A percentile compares a stretch with the other conserved stretches of the same genome.
Conservation (phyloP, 2,888 invertebrate species). For the Cremastinae sp. region DNA sequence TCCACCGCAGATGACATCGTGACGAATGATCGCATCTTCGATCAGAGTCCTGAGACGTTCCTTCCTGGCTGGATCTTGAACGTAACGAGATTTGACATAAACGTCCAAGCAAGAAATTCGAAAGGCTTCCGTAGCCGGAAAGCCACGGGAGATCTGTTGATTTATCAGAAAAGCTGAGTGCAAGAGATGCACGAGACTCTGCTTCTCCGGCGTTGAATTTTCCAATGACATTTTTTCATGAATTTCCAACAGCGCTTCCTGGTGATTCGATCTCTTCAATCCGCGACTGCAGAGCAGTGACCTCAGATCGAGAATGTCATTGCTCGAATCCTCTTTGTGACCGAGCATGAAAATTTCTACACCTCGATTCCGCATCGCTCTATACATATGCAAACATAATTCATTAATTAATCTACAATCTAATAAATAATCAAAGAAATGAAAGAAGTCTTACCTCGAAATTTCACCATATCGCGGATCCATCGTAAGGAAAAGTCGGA, state of each 20-base stretch:
- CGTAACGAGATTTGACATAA: conserved; percentile 83
- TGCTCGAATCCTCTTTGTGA: conserved; percentile 70
- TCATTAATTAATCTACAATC: too few relatives aligned
- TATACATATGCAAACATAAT: too few relatives aligned
- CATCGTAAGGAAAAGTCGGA: conserved; percentile 96
- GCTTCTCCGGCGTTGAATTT: conserved; percentile 80
- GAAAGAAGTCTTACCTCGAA: conserved; percentile 84
- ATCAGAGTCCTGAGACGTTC: conserved; percentile 81
- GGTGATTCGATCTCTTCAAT: conserved; percentile 77
- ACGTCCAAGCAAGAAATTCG: conserved; percentile 84
- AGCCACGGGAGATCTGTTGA: conserved; percentile 85
- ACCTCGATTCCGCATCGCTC: conserved; percentile 99
- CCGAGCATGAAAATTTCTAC: conserved; percentile 90
- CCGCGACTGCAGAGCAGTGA: conserved; percentile 82
- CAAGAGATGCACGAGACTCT: conserved; percentile 84
- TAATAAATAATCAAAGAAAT: too few relatives aligned
- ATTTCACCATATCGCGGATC: conserved; percentile 97
- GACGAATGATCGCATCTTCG: conserved; percentile 81
- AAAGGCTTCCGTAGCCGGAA: conserved; percentile 82
- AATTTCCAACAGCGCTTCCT: conserved; percentile 81
- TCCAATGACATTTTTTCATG: conserved; percentile 79
- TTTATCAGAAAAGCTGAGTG: conserved; percentile 84
- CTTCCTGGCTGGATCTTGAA: conserved; percentile 78
- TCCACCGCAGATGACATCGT: conserved; percentile 65
- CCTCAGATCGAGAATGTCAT: conserved; percentile 80